These are phyloP conservation scores for Avahi laniger DNA, from an alignment of 2,797 vertebrate species.

Conservation along the genomic window DNA sequence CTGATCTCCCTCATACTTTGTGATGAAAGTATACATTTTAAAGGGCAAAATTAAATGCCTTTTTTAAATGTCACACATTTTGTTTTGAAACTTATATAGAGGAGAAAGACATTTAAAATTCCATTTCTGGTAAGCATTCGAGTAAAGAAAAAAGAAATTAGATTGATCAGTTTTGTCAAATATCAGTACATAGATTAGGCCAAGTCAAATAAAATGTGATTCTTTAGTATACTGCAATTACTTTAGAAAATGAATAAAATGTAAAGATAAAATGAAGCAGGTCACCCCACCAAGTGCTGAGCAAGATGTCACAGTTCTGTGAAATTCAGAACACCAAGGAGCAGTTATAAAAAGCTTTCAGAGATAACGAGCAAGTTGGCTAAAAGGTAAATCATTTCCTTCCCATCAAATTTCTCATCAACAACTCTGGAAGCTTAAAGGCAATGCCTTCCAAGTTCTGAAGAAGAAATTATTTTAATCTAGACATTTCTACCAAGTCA, in stretches of 20 bases:
- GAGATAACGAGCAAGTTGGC: neutral
- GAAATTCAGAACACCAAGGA: neutral
- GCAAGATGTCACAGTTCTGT: neutral
- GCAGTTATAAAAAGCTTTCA: neutral
- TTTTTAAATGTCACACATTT: constrained; percentile 1
- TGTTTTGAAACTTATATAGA: neutral
- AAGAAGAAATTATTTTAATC: neutral
- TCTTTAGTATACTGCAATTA: neutral
- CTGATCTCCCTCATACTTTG: neutral
- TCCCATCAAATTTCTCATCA: neutral
- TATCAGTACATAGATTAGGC: neutral
- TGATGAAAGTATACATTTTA: neutral
- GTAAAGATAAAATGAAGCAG: neutral
- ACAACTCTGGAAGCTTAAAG: neutral
- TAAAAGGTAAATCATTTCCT: neutral
- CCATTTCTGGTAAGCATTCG: neutral
- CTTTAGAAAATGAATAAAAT: neutral
- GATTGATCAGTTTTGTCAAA: neutral
- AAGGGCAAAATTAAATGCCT: neutral
- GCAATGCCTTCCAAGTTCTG: neutral
- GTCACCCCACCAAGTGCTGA: neutral
- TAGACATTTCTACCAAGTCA: neutral
- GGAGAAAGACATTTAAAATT: neutral
- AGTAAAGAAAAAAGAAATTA: constrained; percentile 13
- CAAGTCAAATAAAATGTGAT: constrained; percentile 1